phyloP scores from a whole-genome alignment of 1,140 invertebrate genomes.

The Laupala kohalensis region DNA sequence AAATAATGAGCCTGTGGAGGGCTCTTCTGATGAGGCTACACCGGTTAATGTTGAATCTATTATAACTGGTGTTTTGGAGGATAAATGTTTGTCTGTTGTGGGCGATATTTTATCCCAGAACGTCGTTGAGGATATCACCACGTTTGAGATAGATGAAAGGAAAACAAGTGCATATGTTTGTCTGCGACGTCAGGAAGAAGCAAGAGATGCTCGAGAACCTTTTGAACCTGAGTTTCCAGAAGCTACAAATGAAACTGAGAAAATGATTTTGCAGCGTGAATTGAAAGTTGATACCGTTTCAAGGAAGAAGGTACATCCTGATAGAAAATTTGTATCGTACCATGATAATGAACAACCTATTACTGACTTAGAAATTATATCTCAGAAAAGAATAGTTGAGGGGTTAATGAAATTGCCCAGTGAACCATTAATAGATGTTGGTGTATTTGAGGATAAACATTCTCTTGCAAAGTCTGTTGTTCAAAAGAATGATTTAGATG shows the following conservation, averaged over 20 bases:
- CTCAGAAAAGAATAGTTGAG: slow-evolving; percentile 29
- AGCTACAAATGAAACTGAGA: slow-evolving; percentile 26
- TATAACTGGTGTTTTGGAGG: too few species aligned
- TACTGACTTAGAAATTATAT: slow-evolving; percentile 38
- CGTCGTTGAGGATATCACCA: neutral
- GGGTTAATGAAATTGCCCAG: slow-evolving; percentile 33
- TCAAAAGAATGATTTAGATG: slow-evolving; percentile 5
- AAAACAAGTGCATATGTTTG: too few species aligned
- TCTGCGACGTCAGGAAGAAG: too few species aligned
- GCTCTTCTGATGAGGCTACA: neutral
- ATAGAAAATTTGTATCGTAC: neutral
- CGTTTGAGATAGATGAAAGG: neutral
- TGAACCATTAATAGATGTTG: slow-evolving; percentile 22
- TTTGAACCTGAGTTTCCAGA: slow-evolving; percentile 6
- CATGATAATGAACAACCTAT: slow-evolving; percentile 17
- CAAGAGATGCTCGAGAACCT: neutral
- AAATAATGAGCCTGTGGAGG: slow-evolving; percentile 9
- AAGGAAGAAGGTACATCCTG: slow-evolving; percentile 25
- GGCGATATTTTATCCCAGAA: neutral
- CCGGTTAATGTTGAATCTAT: too few species aligned
- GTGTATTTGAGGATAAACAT: slow-evolving; percentile 12
- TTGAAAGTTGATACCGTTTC: slow-evolving; percentile 36
- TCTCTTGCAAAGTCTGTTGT: slow-evolving; percentile 7
- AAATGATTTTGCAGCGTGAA: slow-evolving; percentile 30
- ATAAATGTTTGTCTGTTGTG: too few species aligned